These are phyloP conservation scores for Pelecanus crispus DNA, from an alignment of 2,113 vertebrate species.

Conservation along the genomic window DNA sequence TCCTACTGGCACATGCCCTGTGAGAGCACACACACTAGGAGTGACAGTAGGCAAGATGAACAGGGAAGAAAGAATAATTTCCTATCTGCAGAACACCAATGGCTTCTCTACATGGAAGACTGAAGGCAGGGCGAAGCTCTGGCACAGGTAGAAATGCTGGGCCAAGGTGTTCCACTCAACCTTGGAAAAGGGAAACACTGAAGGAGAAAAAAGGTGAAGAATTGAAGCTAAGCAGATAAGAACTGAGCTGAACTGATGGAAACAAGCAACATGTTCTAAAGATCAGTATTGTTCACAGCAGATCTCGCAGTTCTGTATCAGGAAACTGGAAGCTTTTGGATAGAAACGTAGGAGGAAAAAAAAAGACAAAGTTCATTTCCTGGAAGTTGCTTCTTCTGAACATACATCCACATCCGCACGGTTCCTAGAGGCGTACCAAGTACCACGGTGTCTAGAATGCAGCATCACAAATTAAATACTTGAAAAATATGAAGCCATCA, in stretches of 20 bases:
- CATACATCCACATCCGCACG: background rate
- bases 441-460: background rate
- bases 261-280: background rate
- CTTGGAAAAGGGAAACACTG: background rate
- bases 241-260: background rate
- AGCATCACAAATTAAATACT: background rate
- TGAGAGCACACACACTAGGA: background rate
- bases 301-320: background rate
- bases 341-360: background rate
- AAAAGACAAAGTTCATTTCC: background rate
- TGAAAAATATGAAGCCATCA: background rate
- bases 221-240: background rate
- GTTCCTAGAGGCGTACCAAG: background rate
- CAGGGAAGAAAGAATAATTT: background rate
- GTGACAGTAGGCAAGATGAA: background rate
- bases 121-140: background rate
- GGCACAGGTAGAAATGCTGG: rapidly evolving
- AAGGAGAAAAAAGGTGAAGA: background rate
- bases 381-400: background rate
- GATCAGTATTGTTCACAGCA: background rate
- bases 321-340: background rate
- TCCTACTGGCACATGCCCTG: background rate
- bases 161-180: background rate
- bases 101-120: background rate
- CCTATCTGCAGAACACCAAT: background rate